phyloP scores from a whole-genome alignment of 1,140 invertebrate species.

The Teleogryllus occipitalis region DNA sequence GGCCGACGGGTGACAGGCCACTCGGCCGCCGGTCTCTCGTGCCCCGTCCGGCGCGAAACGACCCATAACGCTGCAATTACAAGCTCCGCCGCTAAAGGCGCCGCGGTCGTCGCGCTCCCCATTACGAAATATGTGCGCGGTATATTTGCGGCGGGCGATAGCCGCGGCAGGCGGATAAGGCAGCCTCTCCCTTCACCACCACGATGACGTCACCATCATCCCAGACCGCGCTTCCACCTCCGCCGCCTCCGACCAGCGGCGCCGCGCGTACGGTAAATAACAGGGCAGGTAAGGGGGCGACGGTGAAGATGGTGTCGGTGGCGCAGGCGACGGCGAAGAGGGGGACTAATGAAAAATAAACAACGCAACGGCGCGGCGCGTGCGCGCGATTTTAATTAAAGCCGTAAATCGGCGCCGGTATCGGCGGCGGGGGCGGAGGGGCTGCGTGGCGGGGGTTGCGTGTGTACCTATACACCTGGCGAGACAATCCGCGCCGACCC shows the following conservation, averaged over 20 bases:
- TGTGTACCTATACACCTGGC: no score
- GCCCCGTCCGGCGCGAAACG: background rate
- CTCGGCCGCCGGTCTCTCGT: no score
- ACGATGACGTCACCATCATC: no score
- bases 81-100: background rate
- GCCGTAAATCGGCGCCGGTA: background rate
- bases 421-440: background rate
- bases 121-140: background rate
- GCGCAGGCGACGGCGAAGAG: background rate
- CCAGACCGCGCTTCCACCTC: no score
- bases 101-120: background rate
- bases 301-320: background rate
- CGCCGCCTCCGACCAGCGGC: no score
- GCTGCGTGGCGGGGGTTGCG: no score
- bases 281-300: background rate
- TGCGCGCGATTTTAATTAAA: background rate
- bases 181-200: no score
- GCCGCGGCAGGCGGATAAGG: background rate
- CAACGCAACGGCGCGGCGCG: background rate
- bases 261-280: background rate
- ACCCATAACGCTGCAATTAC: background rate
- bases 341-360: slow-evolving; percentile 5
- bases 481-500: no score
- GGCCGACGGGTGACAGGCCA: no score
- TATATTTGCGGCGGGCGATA: background rate